These are phyloP conservation scores for Aulostomus chinensis DNA, from an alignment of 2,797 vertebrate genomes.

Conservation along the genomic window DNA sequence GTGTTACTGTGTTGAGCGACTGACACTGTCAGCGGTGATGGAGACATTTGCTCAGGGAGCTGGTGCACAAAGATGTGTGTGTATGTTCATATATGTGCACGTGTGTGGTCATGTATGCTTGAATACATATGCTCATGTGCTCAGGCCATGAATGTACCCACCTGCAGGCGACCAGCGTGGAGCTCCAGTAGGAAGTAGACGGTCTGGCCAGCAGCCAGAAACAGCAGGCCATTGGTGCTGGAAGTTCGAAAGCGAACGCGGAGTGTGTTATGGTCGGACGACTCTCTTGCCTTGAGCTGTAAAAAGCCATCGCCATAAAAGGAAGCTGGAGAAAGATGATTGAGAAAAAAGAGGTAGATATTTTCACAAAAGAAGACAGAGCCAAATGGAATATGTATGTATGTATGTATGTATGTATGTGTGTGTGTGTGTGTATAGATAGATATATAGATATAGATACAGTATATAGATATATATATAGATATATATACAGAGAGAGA, in stretches of 20 bases:
- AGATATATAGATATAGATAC: too few relatives aligned
- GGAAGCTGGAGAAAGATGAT: conserved; percentile 78
- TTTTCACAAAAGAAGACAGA: not conserved
- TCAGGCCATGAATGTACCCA: conserved; percentile 69
- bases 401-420: too few relatives aligned
- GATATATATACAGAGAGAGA: too few relatives aligned
- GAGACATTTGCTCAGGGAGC: conserved; percentile 38
- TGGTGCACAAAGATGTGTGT: not conserved
- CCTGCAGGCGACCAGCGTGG: conserved; percentile 82
- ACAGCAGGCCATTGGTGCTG: conserved; percentile 85
- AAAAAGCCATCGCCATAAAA: conserved; percentile 93
- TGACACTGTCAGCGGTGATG: conserved; percentile 52
- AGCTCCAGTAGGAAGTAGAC: conserved; percentile 87
- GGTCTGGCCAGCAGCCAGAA: conserved; percentile 86
- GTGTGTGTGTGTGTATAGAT: too few relatives aligned
- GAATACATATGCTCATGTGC: conserved; percentile 47
- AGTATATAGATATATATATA: too few relatives aligned
- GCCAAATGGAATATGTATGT: too few relatives aligned
- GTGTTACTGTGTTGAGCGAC: conserved; percentile 44
- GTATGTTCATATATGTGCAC: not conserved
- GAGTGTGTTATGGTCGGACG: conserved; percentile 79
- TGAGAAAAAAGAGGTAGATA: not conserved
- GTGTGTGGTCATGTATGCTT: conserved; percentile 32
- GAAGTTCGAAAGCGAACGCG: conserved; percentile 87
- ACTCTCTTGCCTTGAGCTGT: conserved; percentile 81